Conservation (phyloP, 2,888 invertebrate genomes). For the Brachylomia viminalis region DNA sequence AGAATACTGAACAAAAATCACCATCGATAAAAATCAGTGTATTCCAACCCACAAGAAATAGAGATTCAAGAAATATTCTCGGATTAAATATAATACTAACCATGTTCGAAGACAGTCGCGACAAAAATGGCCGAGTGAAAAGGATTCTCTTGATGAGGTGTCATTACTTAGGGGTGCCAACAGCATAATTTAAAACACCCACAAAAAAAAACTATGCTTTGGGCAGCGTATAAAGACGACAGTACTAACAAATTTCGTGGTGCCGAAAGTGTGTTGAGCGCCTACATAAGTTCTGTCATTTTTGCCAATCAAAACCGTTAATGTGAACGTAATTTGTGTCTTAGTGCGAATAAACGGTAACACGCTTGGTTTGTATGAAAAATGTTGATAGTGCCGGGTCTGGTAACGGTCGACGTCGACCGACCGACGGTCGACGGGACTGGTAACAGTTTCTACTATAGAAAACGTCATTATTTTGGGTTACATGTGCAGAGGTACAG, state of each 20-base stretch:
- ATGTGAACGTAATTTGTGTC: neutral
- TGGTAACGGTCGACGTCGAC: neutral
- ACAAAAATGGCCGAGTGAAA: slow-evolving; percentile 85
- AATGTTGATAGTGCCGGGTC: neutral
- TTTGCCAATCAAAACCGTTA: neutral
- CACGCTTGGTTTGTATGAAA: neutral
- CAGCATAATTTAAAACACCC: slow-evolving; percentile 17
- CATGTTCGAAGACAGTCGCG: slow-evolving; percentile 84
- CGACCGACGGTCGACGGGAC: no score
- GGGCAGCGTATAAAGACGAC: neutral
- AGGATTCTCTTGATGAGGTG: slow-evolving; percentile 16
- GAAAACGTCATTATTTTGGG: neutral
- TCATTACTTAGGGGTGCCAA: slow-evolving; percentile 6
- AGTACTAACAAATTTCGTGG: neutral
- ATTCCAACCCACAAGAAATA: neutral
- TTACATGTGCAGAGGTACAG: neutral
- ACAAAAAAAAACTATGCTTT: neutral
- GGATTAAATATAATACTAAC: slow-evolving; percentile 72
- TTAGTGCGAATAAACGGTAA: neutral
- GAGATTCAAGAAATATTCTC: slow-evolving; percentile 18
- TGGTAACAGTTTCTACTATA: neutral
- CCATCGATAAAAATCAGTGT: neutral
- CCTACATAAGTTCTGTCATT: neutral
- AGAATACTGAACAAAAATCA: neutral
- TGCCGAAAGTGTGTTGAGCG: neutral